Evolutionary conservation across 1,140 invertebrate species (phyloP).

Genomic region (Drosophila ironensis): DNA sequence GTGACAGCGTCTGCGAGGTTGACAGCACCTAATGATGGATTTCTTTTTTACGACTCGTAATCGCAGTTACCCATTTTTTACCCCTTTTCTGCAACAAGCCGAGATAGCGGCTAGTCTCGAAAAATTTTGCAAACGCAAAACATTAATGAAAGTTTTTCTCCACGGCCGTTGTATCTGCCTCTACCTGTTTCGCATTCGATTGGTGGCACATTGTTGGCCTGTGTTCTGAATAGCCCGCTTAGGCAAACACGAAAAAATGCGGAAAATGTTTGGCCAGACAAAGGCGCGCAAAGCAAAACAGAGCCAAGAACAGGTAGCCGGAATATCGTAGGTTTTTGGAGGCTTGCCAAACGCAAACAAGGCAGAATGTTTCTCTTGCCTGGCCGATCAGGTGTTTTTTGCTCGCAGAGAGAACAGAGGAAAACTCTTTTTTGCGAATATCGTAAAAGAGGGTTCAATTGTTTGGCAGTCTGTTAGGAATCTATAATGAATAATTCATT

Average conservation of each 20-base stretch:
- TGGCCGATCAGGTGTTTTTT: conserved; percentile 34
- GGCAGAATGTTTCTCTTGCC: neutral
- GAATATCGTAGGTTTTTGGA: conserved; percentile 46
- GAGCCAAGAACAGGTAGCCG: conserved; percentile 56
- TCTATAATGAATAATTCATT: no score
- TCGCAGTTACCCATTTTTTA: conserved; percentile 40
- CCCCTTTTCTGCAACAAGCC: neutral
- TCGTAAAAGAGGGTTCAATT: conserved; percentile 44
- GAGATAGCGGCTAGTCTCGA: conserved; percentile 50
- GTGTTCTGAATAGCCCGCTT: conserved; percentile 51
- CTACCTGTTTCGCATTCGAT: conserved; percentile 30
- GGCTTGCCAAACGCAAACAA: conserved; percentile 9
- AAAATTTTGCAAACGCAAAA: conserved; percentile 61
- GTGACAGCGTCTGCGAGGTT: conserved; percentile 9
- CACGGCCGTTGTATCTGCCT: conserved; percentile 18
- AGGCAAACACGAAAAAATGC: conserved; percentile 65
- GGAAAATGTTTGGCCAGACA: conserved; percentile 72
- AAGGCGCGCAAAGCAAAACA: conserved; percentile 45
- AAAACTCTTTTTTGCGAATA: conserved; percentile 12
- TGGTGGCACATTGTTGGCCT: conserved; percentile 29
- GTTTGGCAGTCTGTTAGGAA: no score
- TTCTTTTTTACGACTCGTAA: conserved; percentile 73
- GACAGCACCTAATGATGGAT: conserved; percentile 65
- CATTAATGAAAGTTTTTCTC: conserved; percentile 68
- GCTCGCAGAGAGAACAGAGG: neutral